Evolutionary conservation across 2,113 vertebrate species (phyloP).

Genomic region (Gobio gobio): DNA sequence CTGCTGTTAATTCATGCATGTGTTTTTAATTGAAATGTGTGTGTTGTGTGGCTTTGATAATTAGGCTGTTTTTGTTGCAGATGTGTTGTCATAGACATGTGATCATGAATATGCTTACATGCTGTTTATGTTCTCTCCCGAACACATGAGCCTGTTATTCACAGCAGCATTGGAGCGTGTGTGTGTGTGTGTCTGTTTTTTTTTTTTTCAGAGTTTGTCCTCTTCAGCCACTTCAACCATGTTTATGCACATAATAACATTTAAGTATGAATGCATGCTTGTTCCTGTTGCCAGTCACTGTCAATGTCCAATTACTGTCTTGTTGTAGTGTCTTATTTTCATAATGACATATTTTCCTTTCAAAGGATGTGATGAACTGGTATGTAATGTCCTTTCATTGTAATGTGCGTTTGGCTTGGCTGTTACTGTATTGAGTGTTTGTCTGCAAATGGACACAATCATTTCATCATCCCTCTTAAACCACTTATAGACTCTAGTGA

Average conservation of each 20-base stretch:
- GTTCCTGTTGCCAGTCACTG: conserved; percentile 5
- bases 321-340: conserved; percentile 16
- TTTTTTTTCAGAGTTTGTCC: background rate
- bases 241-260: conserved; percentile 17
- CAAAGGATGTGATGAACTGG: conserved; percentile 31
- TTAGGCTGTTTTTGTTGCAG: background rate
- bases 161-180: background rate
- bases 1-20: background rate
- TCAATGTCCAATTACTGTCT: conserved; percentile 1
- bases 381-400: conserved; percentile 17
- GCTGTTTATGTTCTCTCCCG: conserved; percentile 19
- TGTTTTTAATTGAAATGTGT: background rate
- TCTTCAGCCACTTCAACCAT: conserved; percentile 4
- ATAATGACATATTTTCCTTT: conserved; percentile 13
- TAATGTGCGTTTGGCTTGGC: conserved; percentile 2
- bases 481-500: background rate
- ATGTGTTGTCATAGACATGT: conserved; percentile 20
- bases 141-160: conserved; percentile 24
- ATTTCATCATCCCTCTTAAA: conserved; percentile 22
- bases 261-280: conserved; percentile 27
- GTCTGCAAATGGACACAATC: background rate
- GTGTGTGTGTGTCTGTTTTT: background rate
- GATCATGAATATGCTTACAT: conserved; percentile 20
- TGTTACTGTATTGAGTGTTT: background rate
- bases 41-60: background rate